A percentile compares a stretch with the other conserved stretches of the same genome.
These are phyloP conservation scores for Halocynthia aurantium DNA, from an alignment of 23 tunicate genomes.

Conservation along the genomic window DNA sequence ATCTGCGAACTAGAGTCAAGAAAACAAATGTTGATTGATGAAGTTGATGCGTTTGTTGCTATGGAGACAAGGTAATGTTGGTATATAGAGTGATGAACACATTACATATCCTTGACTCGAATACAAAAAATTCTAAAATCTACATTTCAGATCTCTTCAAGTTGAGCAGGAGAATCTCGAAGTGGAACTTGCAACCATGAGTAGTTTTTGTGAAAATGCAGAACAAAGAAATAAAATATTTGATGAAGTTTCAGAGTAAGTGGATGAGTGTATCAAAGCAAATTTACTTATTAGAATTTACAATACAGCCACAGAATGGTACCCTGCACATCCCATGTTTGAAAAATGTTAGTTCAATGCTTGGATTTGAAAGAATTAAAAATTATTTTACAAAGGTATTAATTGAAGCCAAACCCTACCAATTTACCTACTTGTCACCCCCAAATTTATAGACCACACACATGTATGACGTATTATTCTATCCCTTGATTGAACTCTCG, in stretches of 20 bases:
- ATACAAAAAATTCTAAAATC: neutral
- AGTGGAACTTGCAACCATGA: conserved; percentile 36
- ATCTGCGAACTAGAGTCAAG: conserved; percentile 24
- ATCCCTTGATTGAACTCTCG: no score
- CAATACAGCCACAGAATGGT: neutral
- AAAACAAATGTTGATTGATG: conserved; percentile 21
- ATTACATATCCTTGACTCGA: neutral
- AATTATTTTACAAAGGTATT: no score
- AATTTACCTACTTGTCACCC: no score
- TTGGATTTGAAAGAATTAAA: no score
- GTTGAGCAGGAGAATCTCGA: conserved; percentile 35
- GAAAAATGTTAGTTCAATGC: no score
- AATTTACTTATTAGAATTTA: neutral
- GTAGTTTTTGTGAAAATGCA: conserved; percentile 33
- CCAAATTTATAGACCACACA: no score
- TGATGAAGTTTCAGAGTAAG: conserved; percentile 8
- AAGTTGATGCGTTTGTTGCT: conserved; percentile 35
- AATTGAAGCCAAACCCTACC: no score
- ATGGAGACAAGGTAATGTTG: conserved; percentile 21
- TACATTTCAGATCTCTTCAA: conserved; percentile 24
- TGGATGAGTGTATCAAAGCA: neutral
- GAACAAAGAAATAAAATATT: conserved; percentile 22
- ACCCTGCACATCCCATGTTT: no score
- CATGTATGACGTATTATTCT: no score
- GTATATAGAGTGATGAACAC: neutral